Evolutionary conservation across 1,140 invertebrate species (phyloP).

Genomic region (Lepidotrigona ventralis): DNA sequence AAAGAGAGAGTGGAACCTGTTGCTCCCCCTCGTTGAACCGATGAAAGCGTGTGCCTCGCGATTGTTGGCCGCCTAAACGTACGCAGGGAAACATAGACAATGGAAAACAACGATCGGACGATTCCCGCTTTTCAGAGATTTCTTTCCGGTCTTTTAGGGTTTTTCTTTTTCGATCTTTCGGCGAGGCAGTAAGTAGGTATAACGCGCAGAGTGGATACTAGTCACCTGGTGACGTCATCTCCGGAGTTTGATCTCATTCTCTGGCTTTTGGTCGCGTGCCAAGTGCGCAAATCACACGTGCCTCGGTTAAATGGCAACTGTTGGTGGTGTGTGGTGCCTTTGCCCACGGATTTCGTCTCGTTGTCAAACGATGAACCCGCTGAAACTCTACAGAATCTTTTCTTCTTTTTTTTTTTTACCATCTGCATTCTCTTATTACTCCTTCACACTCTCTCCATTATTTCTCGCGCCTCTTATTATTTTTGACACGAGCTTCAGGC

Average conservation of each 20-base stretch:
- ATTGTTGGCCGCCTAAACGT: background rate
- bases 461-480: too few species aligned
- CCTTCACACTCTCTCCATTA: too few species aligned
- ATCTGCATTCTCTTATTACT: too few species aligned
- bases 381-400: background rate
- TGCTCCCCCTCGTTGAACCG: slow-evolving; percentile 25
- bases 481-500: too few species aligned
- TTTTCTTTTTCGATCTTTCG: too few species aligned
- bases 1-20: slow-evolving; percentile 31
- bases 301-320: slow-evolving; percentile 60
- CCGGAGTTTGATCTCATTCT: slow-evolving; percentile 51
- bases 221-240: slow-evolving; percentile 49
- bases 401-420: too few species aligned
- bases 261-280: slow-evolving; percentile 66
- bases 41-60: slow-evolving; percentile 2
- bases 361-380: slow-evolving; percentile 12
- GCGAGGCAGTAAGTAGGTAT: too few species aligned
- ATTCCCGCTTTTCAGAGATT: background rate
- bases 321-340: slow-evolving; percentile 6
- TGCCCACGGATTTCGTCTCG: slow-evolving; percentile 21
- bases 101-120: background rate
- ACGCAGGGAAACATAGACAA: background rate
- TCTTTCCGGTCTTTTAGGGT: background rate
- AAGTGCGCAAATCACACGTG: slow-evolving; percentile 69
- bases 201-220: background rate